These are phyloP conservation scores for Tachina lurida DNA, from an alignment of 2,888 invertebrate genomes.

Conservation along the genomic window DNA sequence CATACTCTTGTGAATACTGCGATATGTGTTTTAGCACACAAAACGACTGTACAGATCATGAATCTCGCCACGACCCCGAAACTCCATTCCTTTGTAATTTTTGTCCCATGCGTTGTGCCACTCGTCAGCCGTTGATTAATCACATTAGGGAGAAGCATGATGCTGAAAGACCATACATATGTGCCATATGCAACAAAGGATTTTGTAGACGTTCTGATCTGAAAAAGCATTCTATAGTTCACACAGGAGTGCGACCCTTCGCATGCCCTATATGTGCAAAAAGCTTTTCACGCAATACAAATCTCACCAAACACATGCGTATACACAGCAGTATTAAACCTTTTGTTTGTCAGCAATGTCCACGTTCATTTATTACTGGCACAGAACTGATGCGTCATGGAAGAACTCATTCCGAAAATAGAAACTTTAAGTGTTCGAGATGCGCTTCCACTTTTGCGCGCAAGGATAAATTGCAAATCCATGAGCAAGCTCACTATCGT, in stretches of 20 bases:
- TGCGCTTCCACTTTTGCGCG: constrained; percentile 88
- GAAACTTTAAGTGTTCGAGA: constrained; percentile 87
- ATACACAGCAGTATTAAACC: constrained; percentile 89
- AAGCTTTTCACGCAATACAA: constrained; percentile 90
- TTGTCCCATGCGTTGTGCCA: constrained; percentile 77
- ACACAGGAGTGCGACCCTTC: constrained; percentile 89
- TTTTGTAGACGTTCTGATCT: constrained; percentile 89
- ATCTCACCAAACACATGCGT: constrained; percentile 89
- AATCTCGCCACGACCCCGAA: constrained; percentile 85
- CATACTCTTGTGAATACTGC: constrained; percentile 88
- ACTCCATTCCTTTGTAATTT: constrained; percentile 80
- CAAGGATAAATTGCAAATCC: constrained; percentile 87
- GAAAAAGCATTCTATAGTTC: constrained; percentile 89
- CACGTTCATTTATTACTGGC: constrained; percentile 88
- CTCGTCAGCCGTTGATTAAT: constrained; percentile 83
- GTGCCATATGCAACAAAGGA: constrained; percentile 87
- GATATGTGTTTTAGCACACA: constrained; percentile 89
- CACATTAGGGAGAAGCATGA: constrained; percentile 88
- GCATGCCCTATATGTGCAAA: constrained; percentile 89
- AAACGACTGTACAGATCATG: constrained; percentile 86
- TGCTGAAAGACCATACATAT: constrained; percentile 88
- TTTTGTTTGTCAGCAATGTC: constrained; percentile 88
- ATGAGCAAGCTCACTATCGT: constrained; percentile 85
- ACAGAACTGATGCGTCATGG: constrained; percentile 87
- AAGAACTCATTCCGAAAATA: constrained; percentile 87